These are phyloP conservation scores for Tylochromis polylepis DNA, from an alignment of 2,113 vertebrate genomes.

Conservation along the genomic window DNA sequence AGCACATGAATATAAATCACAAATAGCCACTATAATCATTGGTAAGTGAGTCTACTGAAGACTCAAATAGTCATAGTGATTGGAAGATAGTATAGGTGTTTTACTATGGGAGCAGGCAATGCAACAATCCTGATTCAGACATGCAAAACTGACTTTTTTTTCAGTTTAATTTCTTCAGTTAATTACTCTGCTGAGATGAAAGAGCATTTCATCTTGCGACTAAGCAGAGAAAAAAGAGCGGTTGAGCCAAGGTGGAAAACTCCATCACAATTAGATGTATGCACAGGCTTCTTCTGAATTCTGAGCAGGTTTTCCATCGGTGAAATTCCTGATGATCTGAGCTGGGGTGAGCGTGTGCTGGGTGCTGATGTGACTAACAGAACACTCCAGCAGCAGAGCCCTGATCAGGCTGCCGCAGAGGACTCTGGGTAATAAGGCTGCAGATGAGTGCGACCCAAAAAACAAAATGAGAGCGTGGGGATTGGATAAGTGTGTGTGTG, in stretches of 20 bases:
- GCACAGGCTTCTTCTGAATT: constrained; percentile 66
- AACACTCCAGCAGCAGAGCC: constrained; percentile 45
- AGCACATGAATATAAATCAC: background rate
- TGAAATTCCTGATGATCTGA: constrained; percentile 73
- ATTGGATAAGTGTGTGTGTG: background rate
- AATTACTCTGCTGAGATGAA: constrained; percentile 47
- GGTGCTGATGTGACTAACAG: constrained; percentile 67
- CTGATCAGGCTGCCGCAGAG: constrained; percentile 47
- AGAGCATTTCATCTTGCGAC: constrained; percentile 27
- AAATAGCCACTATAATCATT: background rate
- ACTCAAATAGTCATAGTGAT: background rate
- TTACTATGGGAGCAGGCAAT: background rate
- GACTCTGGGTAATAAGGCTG: constrained; percentile 66
- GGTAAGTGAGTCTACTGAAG: background rate
- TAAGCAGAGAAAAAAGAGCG: constrained; percentile 19
- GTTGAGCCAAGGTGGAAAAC: constrained; percentile 32
- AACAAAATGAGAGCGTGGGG: constrained; percentile 31
- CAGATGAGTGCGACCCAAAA: constrained; percentile 57
- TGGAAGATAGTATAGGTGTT: background rate
- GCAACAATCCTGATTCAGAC: background rate
- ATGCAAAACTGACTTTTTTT: background rate
- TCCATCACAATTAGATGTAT: constrained; percentile 61
- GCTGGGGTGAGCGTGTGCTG: constrained; percentile 55
- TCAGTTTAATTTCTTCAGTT: constrained; percentile 19
- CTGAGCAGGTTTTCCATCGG: constrained; percentile 66